Base-by-base conservation (phyloP, 2,113 vertebrate species). In the Sinocyclocheilus rhinocerous region DNA sequence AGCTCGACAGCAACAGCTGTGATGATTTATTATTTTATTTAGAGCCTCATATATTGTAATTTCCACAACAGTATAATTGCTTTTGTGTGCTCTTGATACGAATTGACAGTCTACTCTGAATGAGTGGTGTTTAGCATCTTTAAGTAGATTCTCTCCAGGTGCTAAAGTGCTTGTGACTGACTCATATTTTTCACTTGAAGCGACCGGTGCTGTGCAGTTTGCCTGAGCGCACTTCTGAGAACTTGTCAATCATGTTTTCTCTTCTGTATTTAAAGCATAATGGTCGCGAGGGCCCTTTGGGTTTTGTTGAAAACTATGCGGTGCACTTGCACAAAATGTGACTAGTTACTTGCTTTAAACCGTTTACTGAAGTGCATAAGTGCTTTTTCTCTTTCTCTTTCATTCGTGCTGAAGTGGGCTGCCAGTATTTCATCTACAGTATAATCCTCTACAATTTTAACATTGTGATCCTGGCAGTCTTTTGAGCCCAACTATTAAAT, bases 1-100 rank as follows among this genome's bases (percentile, higher is more conserved):
- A 26, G n/a, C 52, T 2, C 33, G 78, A 59, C 55, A 11, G 29
- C 36, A 45, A 59, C 90, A 92, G 89, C 89, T 92, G 88, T 81
- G 89, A 80, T 88, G 84, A 87, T 76, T 79, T 86, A 84, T 79
- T 86, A 84, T 65, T 45, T 65, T 42, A 61, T 86, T 81, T 59
- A 36, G 24, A 76, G 18, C 55, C 29, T 15, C 39, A 29, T 42
- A 61, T 50, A 63, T 69, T 78, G 26, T 84, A 87, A 89, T 89
- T 85, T 81, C 48, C 57, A 65, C 75, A 84, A 84, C 73, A 88
- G 76, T 69, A 72, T 86, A 73, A 76, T 85, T 29, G 73, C 65
- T 73, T 88, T 85, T 87, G 81, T 48, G 84, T 45, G 83, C 70
- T 78, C 77, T 86, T 86, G 87, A 72, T 86, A 81, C 84, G 84